Evolutionary conservation across 2,113 vertebrate genomes (phyloP).

Genomic region (Peucedramus taeniatus): DNA sequence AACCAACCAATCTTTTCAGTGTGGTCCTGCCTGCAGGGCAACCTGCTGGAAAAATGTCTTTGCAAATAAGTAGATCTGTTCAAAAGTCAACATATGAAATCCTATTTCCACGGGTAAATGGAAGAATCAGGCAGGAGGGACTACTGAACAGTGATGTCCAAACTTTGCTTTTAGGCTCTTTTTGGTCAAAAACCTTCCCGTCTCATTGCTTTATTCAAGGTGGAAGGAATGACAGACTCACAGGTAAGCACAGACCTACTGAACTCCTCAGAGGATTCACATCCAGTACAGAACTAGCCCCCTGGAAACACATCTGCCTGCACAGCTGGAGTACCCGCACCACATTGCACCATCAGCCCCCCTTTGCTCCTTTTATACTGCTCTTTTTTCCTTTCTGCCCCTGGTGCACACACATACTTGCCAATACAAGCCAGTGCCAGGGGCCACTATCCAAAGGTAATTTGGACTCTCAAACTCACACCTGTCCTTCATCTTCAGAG

Average conservation of each 20-base stretch:
- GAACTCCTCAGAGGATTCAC: background rate
- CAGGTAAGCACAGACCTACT: background rate
- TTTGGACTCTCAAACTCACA: background rate
- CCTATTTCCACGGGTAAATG: background rate
- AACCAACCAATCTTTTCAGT: background rate
- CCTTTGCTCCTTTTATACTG: background rate
- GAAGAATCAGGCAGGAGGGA: background rate
- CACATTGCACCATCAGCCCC: accelerated
- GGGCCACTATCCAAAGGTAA: background rate
- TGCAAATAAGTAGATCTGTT: background rate
- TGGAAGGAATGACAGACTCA: background rate
- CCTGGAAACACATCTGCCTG: background rate
- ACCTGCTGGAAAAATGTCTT: background rate
- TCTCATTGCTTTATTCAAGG: background rate
- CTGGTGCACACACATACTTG: background rate
- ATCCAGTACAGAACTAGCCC: background rate
- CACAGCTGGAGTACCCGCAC: accelerated
- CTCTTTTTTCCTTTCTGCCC: background rate
- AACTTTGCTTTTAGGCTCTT: background rate
- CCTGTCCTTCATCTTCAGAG: background rate
- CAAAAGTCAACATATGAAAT: background rate
- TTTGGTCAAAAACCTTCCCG: background rate
- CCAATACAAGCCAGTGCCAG: background rate
- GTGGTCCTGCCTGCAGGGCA: background rate
- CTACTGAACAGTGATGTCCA: background rate